Conservation (phyloP, 2,113 vertebrate genomes). For the Macquaria australasica region DNA sequence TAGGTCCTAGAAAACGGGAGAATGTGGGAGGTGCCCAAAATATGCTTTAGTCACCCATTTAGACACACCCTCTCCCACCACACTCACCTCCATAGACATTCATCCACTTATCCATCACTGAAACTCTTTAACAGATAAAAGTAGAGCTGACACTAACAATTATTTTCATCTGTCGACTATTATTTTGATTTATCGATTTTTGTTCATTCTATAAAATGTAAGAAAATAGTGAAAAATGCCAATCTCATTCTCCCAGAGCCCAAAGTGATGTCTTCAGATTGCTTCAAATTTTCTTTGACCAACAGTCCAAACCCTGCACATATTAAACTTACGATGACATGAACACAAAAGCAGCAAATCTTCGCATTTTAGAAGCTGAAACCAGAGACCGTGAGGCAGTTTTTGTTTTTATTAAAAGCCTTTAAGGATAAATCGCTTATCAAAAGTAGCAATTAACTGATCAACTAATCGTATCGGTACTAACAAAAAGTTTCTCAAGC, state of each 20-base stretch:
- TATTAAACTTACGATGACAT: not conserved
- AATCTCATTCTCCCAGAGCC: not conserved
- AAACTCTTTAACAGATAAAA: not conserved
- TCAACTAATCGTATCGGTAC: not conserved
- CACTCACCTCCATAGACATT: slow-evolving; percentile 45
- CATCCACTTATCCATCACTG: slow-evolving; percentile 45
- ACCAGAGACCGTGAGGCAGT: not conserved
- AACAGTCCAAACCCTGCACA: not conserved
- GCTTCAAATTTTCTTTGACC: not conserved
- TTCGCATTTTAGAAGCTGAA: not conserved
- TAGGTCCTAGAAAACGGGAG: slow-evolving; percentile 40
- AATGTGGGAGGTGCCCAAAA: slow-evolving; percentile 66
- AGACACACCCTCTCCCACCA: slow-evolving; percentile 51
- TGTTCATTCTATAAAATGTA: no score
- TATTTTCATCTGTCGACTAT: not conserved
- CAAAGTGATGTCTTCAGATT: no score
- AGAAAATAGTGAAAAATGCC: not conserved
- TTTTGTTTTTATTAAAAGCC: not conserved
- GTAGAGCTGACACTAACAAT: not conserved
- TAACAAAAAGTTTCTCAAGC: not conserved
- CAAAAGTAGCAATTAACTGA: not conserved
- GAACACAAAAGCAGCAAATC: not conserved
- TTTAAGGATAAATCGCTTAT: not conserved
- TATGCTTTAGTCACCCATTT: slow-evolving; percentile 51
- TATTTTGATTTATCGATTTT: not conserved